phyloP scores from a whole-genome alignment of 2,797 vertebrate species.

The Mus caroli region DNA sequence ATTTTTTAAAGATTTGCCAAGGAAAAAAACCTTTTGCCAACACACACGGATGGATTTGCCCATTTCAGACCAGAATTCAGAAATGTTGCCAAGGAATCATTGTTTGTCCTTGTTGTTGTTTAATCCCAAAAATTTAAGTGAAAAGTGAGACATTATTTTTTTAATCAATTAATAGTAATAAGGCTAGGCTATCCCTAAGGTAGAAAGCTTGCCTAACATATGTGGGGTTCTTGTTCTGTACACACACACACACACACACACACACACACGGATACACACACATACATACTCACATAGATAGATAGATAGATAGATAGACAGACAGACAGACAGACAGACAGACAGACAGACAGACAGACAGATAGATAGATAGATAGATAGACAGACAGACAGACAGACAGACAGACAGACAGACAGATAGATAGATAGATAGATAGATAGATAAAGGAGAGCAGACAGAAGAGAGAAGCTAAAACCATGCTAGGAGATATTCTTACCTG shows the following conservation, averaged over 20 bases:
- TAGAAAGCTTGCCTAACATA: neutral
- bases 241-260: neutral
- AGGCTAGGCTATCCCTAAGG: neutral
- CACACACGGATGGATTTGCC: neutral
- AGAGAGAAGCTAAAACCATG: slow-evolving; percentile 57
- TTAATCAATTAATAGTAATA: neutral
- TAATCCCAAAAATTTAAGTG: slow-evolving; percentile 67
- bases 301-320: neutral
- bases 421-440: neutral
- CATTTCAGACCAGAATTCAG: slow-evolving; percentile 54
- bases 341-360: neutral
- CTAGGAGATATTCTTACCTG: slow-evolving; percentile 92
- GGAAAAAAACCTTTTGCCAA: slow-evolving; percentile 31
- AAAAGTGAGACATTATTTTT: slow-evolving; percentile 44
- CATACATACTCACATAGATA: too few species aligned
- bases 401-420: neutral
- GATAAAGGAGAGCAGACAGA: neutral
- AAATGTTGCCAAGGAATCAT: slow-evolving; percentile 65
- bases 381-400: neutral
- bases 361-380: neutral
- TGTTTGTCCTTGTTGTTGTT: neutral
- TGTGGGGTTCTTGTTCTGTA: neutral
- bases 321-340: neutral
- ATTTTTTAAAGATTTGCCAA: slow-evolving; percentile 60
- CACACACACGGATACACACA: too few species aligned